A percentile compares a stretch with the other conserved stretches of the same genome.
These are phyloP conservation scores for Dinomys branickii DNA, from an alignment of 2,113 vertebrate species.

Conservation along the genomic window DNA sequence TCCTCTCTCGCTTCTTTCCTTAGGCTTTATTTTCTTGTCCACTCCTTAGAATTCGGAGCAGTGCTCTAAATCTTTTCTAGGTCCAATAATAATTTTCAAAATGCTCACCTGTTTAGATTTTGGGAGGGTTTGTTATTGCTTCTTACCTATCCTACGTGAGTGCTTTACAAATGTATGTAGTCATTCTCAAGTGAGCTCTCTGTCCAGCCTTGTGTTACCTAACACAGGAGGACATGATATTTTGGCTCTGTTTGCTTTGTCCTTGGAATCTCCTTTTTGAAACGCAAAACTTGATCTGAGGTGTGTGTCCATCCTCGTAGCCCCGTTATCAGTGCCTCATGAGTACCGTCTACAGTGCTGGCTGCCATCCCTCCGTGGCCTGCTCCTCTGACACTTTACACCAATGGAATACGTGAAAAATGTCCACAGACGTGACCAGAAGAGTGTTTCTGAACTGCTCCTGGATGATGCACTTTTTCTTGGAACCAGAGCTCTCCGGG, in stretches of 20 bases:
- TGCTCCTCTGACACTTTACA: not conserved
- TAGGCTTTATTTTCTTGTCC: not conserved
- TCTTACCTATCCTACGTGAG: not conserved
- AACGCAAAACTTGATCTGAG: not conserved
- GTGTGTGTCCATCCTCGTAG: not conserved
- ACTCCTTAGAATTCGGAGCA: not conserved
- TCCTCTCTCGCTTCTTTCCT: not conserved
- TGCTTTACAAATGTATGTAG: not conserved
- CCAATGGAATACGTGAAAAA: not conserved
- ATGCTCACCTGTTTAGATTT: not conserved
- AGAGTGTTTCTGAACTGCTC: not conserved
- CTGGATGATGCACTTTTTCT: not conserved
- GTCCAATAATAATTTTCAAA: not conserved
- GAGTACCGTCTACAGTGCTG: not conserved
- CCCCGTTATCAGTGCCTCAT: not conserved
- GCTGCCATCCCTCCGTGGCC: not conserved
- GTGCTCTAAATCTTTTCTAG: not conserved
- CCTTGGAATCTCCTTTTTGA: slow-evolving; percentile 2
- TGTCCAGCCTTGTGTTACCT: not conserved
- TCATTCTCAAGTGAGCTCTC: not conserved
- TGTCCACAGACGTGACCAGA: not conserved
- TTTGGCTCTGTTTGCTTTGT: not conserved
- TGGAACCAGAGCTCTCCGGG: not conserved
- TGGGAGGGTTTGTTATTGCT: not conserved
- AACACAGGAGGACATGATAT: not conserved